Evolutionary conservation across 1,140 invertebrate genomes (phyloP).

Genomic region (Octopus sinensis): DNA sequence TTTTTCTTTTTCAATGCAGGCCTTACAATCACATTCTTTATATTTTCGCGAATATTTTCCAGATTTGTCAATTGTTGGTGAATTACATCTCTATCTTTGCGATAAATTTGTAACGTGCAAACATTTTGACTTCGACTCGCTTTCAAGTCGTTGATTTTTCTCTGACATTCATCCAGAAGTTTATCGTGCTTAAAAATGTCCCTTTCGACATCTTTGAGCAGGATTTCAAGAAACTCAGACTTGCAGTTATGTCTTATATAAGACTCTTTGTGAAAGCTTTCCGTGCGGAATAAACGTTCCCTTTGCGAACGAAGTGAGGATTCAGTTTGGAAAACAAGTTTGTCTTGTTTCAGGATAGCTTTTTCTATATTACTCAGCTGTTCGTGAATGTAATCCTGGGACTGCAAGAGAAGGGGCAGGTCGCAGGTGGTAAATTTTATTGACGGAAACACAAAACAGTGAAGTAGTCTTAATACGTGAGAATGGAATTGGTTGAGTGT

Average conservation of each 20-base stretch:
- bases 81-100: neutral
- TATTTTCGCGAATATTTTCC: neutral
- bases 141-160: neutral
- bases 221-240: neutral
- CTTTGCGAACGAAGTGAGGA: neutral
- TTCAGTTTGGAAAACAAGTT: constrained; percentile 2
- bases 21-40: constrained; percentile 10
- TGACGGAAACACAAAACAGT: constrained; percentile 4
- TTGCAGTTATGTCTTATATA: neutral
- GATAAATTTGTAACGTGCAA: neutral
- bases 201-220: neutral
- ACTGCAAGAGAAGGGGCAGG: neutral
- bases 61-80: neutral
- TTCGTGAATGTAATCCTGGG: neutral
- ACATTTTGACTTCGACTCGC: neutral
- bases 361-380: neutral
- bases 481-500: neutral
- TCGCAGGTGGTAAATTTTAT: neutral
- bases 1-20: neutral
- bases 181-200: neutral
- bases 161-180: neutral
- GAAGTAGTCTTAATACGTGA: neutral
- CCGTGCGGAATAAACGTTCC: neutral
- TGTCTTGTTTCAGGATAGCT: constrained; percentile 6
- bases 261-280: constrained; percentile 4